Evolutionary conservation across 2,888 invertebrate genomes (phyloP).

Genomic region (Drosophila paranaensis): DNA sequence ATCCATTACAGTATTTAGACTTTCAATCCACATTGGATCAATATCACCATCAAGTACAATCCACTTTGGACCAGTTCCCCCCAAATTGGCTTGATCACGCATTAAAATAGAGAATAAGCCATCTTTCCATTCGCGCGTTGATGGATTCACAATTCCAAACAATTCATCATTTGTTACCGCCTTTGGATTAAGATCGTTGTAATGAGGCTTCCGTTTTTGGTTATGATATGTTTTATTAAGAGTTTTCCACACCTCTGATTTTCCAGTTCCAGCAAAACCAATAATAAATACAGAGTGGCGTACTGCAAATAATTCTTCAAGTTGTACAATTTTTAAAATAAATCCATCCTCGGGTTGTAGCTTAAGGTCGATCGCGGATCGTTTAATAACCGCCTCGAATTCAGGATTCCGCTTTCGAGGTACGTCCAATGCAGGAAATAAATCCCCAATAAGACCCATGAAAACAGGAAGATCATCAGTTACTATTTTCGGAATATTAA

Average conservation of each 20-base stretch:
- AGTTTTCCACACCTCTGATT: slow-evolving; percentile 96
- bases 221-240: slow-evolving; percentile 93
- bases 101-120: slow-evolving; percentile 97
- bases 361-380: slow-evolving; percentile 92
- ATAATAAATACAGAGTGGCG: slow-evolving; percentile 96
- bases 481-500: slow-evolving; percentile 97
- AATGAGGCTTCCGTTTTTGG: slow-evolving; percentile 92
- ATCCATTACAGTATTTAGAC: slow-evolving; percentile 98
- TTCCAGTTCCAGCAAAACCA: slow-evolving; percentile 95
- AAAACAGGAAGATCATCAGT: slow-evolving; percentile 96
- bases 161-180: slow-evolving; percentile 98
- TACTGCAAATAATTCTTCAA: slow-evolving; percentile 96
- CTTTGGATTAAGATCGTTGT: slow-evolving; percentile 97
- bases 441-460: slow-evolving; percentile 96
- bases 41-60: slow-evolving; percentile 98
- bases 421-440: slow-evolving; percentile 96
- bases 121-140: slow-evolving; percentile 96
- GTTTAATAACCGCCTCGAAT: slow-evolving; percentile 92
- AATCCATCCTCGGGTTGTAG: slow-evolving; percentile 97
- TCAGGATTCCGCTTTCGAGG: slow-evolving; percentile 94
- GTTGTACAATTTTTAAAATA: slow-evolving; percentile 93
- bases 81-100: slow-evolving; percentile 96
- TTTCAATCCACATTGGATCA: slow-evolving; percentile 99
- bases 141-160: slow-evolving; percentile 96
- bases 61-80: slow-evolving; percentile 95